Base-by-base conservation (phyloP, 2,113 vertebrate species). In the Equus przewalskii region DNA sequence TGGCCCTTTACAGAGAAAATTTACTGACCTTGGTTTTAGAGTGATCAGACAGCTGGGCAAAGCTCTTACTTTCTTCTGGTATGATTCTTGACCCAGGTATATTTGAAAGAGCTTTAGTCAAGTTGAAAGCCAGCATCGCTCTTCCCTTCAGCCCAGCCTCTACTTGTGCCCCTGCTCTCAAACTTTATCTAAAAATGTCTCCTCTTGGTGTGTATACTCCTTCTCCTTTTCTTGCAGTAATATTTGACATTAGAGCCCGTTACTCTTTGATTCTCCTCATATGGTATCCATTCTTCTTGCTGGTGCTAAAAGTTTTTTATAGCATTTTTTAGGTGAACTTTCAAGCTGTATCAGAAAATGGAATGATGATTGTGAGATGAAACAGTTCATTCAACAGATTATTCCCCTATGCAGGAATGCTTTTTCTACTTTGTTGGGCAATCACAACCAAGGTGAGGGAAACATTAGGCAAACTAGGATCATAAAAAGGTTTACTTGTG, bases 291-390 rank as follows among this genome's bases (percentile, higher is more conserved):
- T 67, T 79, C 56, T 79, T 72, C 64, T 73, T 90, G 30, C 80
- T 86, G 56, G 56, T 65, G 46, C 70, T 90, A 30, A 73, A 85
- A 84, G 46, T 72, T 41, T 65, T 85, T 56, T 58, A 26, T 73
- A 33, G 56, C 65, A 62, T 94, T 73, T 83, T 94, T 73, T 30
- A 78, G 41, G 13, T 69, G 33, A 95, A 70, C 76, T 81, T 92
- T 21, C 81, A 81, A 81, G 12, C 21, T 56, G 15, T 15, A n/a
- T 80, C 26, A 64, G 30, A 41, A 70, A 79, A 44, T 62, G 15
- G 56, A 72, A 46, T 72, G 89, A 56, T 82, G 36, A 22, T 65
- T 73, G 46, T 72, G 16, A 89, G 24, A 70, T 72, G 30, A 70
- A 90, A 54, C 62, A 72, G 1, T 84, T 46, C 7, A 54, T 89